Base-by-base conservation (phyloP, 2,797 vertebrate genomes). In the Micrastur ruficollis region DNA sequence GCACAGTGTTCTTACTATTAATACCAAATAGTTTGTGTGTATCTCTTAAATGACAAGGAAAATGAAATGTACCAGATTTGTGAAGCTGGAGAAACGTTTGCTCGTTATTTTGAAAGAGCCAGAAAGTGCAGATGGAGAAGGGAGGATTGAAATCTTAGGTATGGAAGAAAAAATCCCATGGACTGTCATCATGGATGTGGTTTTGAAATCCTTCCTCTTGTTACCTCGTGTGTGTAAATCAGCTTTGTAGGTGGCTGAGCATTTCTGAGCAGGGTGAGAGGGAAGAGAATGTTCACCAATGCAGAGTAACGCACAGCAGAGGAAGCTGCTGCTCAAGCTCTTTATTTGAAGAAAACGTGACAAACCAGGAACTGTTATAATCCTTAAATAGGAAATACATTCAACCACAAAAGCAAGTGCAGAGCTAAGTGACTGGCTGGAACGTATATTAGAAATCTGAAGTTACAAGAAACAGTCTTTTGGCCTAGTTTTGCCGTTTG, bases 351-450 rank as follows among this genome's bases (percentile, higher is more conserved):
- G 81, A 84, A 85, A 95, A 76, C 78, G 71, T 81, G 82, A 92
- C 94, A 95, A 95, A 89, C 81, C 86, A 95, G 96, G 93, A 97
- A 97, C 95, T 94, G 81, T 67, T 94, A 3, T 74, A 66, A 85
- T 93, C 67, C 89, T 96, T 76, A 95, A 96, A 91, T 95, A 97
- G 94, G 96, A 97, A 97, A 96, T 81, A 68, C 47, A 62, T 34
- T 46, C 87, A 94, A 75, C 96, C 95, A 90, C 94, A 96, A 80
- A 80, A 94, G 59, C 76, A 81, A 93, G 80, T 2, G 4, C 61
- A 84, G 89, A 65, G 72, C 56, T 82, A 44, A 71, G 75, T 80
- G 82, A 46, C 71, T 89, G 61, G 7, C 49, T 94, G 34, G 89
- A 91, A 50, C 80, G 74, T 93, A 1, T 71, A 66, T 72, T 74